These are phyloP conservation scores for Parascotia fuliginaria DNA, from an alignment of 2,888 invertebrate genomes.

Conservation along the genomic window DNA sequence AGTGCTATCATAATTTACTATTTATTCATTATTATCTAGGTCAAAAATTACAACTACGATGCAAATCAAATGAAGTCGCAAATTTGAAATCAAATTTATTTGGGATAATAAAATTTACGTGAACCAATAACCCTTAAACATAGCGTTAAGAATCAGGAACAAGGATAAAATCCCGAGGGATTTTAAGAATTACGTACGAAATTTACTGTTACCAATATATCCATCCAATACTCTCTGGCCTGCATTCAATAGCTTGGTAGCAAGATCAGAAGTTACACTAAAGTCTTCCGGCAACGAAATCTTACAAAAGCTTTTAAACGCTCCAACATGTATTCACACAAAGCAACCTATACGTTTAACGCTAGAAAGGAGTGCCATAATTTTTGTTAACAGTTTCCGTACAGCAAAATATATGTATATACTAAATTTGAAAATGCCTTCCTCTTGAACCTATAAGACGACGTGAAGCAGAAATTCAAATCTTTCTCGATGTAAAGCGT, in stretches of 20 bases:
- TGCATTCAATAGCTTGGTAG: slow-evolving; percentile 42
- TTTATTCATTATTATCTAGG: too few species aligned
- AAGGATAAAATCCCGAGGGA: slow-evolving; percentile 32
- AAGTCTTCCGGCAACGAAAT: slow-evolving; percentile 44
- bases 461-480: slow-evolving; percentile 21
- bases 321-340: slow-evolving; percentile 48
- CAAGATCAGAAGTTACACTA: slow-evolving; percentile 47
- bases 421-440: slow-evolving; percentile 52
- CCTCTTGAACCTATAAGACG: slow-evolving; percentile 33
- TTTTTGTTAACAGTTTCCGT: slow-evolving; percentile 64
- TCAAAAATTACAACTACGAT: too few species aligned
- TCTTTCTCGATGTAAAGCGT: slow-evolving; percentile 22
- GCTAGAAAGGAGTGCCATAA: slow-evolving; percentile 52
- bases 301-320: slow-evolving; percentile 60
- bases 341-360: slow-evolving; percentile 53
- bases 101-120: slow-evolving; percentile 2
- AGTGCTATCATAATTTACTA: too few species aligned
- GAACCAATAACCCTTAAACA: slow-evolving; percentile 17
- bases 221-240: slow-evolving; percentile 32
- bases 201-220: slow-evolving; percentile 40
- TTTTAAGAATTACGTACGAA: slow-evolving; percentile 37
- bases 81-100: not conserved
- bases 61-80: not conserved
- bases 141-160: slow-evolving; percentile 31
- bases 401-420: slow-evolving; percentile 52